Evolutionary conservation across 2,797 vertebrate genomes (phyloP), one percentile per base, ranked within the genome.

Genomic region (Distichodus sexfasciatus): DNA sequence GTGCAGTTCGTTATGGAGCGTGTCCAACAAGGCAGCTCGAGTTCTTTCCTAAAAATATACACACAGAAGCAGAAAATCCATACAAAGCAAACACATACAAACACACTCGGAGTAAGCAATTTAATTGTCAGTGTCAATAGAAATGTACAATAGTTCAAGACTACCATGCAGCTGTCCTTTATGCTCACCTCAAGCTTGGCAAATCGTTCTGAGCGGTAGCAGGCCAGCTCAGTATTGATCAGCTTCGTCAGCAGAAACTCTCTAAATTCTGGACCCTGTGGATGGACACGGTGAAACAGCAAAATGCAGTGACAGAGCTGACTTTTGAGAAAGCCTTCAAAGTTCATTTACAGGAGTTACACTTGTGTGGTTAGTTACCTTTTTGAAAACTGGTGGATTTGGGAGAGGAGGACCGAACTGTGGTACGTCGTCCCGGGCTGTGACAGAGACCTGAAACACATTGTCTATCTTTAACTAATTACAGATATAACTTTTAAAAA

Each of bases 181-280:
- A 14, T 65, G 31, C 84, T 86, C 78, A 92, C 93, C 90, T 94
- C 93, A 72, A 94, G 88, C 61, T 92, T 93, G 79, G 93, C 91
- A 35, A 94, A 94, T 81, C 92, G 92, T 76, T 93, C 93, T 0
- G 92, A 92, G 51, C 90, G 91, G 83, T 94, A 94, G 69, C 93
- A 94, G 51, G 93, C 93, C 1, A 91, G 88, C 72, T 94, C 93
- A 0, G 93, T 92, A 4, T 94, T 94, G 82, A 94, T 94, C 74
- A 94, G 83, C 81, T 94, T 94, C 0, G 92, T 93, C 83, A 94
- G 87, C 75, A 94, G 83, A 78, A 93, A 94, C 75, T 93, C 92
- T 72, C 93, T 88, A 82, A 94, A 94, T 72, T 92, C 92, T 0
- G 88, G 86, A 55, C 93, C 91, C 93, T 93, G 81, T 40, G 40